Base-by-base conservation (phyloP, 2,797 vertebrate species). In the Cephalopachus bancanus region DNA sequence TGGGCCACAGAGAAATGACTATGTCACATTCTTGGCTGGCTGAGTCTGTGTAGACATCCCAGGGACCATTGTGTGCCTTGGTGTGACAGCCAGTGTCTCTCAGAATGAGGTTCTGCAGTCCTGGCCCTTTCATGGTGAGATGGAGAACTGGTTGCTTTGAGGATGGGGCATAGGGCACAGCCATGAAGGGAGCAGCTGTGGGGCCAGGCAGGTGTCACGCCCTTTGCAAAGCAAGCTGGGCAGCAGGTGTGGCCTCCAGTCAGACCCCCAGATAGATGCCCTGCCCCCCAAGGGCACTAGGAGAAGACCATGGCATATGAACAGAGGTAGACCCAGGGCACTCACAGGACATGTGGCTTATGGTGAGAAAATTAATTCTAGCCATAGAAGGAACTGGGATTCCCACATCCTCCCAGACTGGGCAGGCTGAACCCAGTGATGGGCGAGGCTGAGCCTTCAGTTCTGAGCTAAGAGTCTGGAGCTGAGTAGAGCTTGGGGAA, bases 321-420 rank as follows among this genome's bases (percentile, higher is more conserved):
- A 83, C 37, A 76, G 28, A 83, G 65, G 67, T 44, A 83, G 65
- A 44, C 91, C 64, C 33, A 62, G 74, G 76, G 55, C 51, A 90
- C 59, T 57, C 67, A 72, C 9, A 12, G 17, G 20, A 12, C 69
- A 15, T 81, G 72, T 79, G 78, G 67, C 83, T 97, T 59, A 33
- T 33, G 59, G 28, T 93, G 64, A 92, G 92, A 87, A 91, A 74
- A 84, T 80, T 49, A 33, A 69, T 64, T 81, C 89, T 62, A 65
- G 67, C 72, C 75, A 57, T 67, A 11, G 49, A 19, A 51, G 14
- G 92, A 79, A 44, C 59, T 71, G 30, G 53, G 86, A 67, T 93
- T 76, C 76, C 92, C 78, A 84, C 72, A 81, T 93, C 60, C 83
- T 95, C 71, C 80, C 51, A 71, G 80, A 57, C 57, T 10, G 60